phyloP scores from a whole-genome alignment of 2,113 vertebrate species.

The Butastur rufipennis region DNA sequence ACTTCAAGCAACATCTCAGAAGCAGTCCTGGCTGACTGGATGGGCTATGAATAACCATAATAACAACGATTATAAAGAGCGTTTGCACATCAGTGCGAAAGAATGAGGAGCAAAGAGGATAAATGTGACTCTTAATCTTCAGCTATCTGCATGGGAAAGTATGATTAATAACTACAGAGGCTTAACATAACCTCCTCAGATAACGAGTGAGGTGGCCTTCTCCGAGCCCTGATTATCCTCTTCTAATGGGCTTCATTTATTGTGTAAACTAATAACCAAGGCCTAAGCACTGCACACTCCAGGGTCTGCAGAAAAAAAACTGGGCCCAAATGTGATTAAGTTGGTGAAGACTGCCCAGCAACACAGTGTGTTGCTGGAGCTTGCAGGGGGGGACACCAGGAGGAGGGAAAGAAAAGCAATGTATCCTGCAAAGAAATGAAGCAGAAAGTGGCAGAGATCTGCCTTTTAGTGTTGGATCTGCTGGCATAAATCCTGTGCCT shows the following conservation, averaged over 20 bases:
- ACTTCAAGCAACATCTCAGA: not conserved
- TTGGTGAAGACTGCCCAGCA: constrained; percentile 16
- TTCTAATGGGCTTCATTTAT: constrained; percentile 65
- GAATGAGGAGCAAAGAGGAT: constrained; percentile 38
- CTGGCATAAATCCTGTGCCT: not conserved
- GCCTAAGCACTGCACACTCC: not conserved
- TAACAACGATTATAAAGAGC: not conserved
- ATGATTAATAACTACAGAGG: constrained; percentile 63
- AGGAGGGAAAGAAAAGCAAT: not conserved
- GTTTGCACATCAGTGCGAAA: not conserved
- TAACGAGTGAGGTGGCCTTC: constrained; percentile 55
- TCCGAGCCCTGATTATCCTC: constrained; percentile 47
- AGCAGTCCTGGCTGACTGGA: not conserved
- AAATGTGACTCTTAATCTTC: constrained; percentile 39
- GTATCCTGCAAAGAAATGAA: constrained; percentile 11
- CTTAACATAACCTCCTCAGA: constrained; percentile 48
- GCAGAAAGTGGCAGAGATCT: not conserved
- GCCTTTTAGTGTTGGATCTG: accelerated
- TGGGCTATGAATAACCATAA: constrained; percentile 11
- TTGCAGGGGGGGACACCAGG: accelerated
- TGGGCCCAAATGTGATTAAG: constrained; percentile 55
- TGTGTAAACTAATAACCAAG: constrained; percentile 63
- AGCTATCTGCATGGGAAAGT: constrained; percentile 43
- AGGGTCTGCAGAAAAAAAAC: constrained; percentile 34
- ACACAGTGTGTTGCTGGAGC: not conserved